phyloP scores from a whole-genome alignment of 2,797 vertebrate genomes.

The Hypotaenidia philippensis region DNA sequence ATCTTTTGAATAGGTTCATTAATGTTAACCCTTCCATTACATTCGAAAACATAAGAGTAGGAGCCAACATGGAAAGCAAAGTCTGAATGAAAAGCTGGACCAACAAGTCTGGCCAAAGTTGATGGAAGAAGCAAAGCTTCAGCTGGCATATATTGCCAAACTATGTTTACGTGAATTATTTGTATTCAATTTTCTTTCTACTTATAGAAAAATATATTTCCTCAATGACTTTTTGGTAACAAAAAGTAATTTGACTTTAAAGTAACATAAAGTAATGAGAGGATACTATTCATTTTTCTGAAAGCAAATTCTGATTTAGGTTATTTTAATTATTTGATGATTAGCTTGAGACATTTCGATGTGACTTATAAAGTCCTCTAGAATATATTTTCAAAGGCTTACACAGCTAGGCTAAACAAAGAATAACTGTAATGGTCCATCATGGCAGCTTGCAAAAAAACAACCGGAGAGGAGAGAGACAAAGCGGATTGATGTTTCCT shows the following conservation, averaged over 20 bases:
- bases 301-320: not conserved
- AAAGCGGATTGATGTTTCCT: not conserved
- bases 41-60: not conserved
- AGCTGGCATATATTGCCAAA: not conserved
- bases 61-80: not conserved
- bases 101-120: not conserved
- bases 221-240: not conserved
- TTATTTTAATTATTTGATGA: not conserved
- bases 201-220: not conserved
- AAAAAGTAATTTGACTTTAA: not conserved
- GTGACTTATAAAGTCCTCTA: not conserved
- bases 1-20: not conserved
- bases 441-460: not conserved
- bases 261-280: not conserved
- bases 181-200: not conserved
- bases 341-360: not conserved
- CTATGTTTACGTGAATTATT: not conserved
- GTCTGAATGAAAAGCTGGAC: not conserved
- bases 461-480: not conserved
- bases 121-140: not conserved
- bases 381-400: not conserved
- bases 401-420: not conserved
- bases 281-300: not conserved
- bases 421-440: not conserved
- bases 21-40: not conserved